Base-by-base conservation (phyloP, 2,888 invertebrate species). In the Temnothorax ravouxi region DNA sequence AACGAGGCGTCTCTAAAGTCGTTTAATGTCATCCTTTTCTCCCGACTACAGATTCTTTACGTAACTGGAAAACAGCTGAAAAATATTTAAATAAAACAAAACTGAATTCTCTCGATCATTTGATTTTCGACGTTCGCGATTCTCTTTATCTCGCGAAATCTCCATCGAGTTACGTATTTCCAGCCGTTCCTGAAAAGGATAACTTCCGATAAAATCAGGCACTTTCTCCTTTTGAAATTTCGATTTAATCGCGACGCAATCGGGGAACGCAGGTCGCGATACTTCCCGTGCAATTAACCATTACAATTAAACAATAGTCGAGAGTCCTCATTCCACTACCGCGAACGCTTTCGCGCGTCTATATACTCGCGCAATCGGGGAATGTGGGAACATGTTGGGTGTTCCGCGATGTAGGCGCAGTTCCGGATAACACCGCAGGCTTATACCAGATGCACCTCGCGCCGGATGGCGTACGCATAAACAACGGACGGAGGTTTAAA, bases 211-310 rank as follows among this genome's bases (percentile, higher is more conserved):
- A 3, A 5, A n/a, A 44, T 41, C 13, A 9, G 25, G n/a, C 25
- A 44, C 44, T 56, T 77, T 56, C 54, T n/a, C 44, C 47, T 29
- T 56, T 54, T 15, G 9, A 77, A 56, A 34, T 21, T 54, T 15
- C 21, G 29, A 54, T 41, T 44, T 21, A 38, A 59, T 75, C 47
- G 44, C 47, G 74, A 47, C 18, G 29, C 29, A 34, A 61, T 5
- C 4, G 47, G 29, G 15, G 15, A 50, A 69, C 50, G 34, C 34
- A 11, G n/a, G 21, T 56, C 74, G 29, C 29, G 54, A 13, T 44
- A 29, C 25, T 77, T 67, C 44, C 77, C 44, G n/a, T 38, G 25
- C n/a, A 41, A 77, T 77, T 67, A 77, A 41, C 29, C 41, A 52
- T 61, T 21, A 15, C n/a, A 25, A 9, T 54, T 29, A 38, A 77